Percentiles rank a stretch among this genome's conserved stretches.
Evolutionary conservation across 23 tunicate species (phyloP).

Genomic region (Styela plicata): DNA sequence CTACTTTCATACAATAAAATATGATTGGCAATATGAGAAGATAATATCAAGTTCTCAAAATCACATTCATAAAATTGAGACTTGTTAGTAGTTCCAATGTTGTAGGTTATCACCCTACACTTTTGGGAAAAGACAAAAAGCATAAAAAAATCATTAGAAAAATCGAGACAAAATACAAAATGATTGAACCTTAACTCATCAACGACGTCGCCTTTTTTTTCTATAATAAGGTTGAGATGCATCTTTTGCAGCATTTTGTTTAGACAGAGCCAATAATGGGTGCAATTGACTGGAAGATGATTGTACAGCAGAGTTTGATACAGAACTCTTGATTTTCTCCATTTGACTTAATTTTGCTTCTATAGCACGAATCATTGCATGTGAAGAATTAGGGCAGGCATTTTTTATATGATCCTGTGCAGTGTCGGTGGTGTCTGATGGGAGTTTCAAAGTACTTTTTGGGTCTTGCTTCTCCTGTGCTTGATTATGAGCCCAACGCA

Average conservation of each 20-base stretch:
- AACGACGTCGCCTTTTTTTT: background rate
- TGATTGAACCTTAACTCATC: too few species aligned
- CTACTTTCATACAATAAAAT: too few species aligned
- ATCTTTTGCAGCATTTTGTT: constrained; percentile 23
- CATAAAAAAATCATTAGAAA: too few species aligned
- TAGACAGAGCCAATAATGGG: constrained; percentile 25
- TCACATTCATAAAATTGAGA: too few species aligned
- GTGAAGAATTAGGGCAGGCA: background rate
- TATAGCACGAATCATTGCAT: constrained; percentile 17
- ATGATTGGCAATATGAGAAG: too few species aligned
- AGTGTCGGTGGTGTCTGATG: background rate
- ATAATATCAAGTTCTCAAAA: too few species aligned
- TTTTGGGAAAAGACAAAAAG: too few species aligned
- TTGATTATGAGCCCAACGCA: constrained; percentile 76
- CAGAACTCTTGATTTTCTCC: constrained; percentile 7
- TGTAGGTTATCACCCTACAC: too few species aligned
- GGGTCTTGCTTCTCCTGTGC: background rate
- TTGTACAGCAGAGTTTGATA: background rate
- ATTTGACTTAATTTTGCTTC: constrained; percentile 25
- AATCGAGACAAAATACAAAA: too few species aligned
- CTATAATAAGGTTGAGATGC: constrained; percentile 27
- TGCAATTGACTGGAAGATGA: constrained; percentile 19
- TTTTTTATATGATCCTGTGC: background rate
- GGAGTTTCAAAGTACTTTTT: constrained; percentile 12
- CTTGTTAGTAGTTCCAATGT: too few species aligned